Base-by-base conservation (phyloP, 1,140 invertebrate species). In the Eciton burchellii region DNA sequence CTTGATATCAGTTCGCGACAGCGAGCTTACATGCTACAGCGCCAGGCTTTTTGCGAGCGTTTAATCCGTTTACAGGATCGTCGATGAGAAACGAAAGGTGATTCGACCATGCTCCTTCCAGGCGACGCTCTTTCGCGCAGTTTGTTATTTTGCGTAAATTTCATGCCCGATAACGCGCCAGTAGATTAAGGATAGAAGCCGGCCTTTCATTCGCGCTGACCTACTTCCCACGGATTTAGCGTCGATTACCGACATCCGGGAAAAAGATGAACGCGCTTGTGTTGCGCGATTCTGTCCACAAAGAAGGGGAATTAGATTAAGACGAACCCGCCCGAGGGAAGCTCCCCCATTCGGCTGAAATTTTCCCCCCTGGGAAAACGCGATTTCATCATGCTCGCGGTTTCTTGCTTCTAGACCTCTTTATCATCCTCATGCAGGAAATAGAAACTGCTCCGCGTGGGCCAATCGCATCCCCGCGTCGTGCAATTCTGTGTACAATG, bases 181-280 rank as follows among this genome's bases (percentile, higher is more conserved):
- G 63, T 56, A 70, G 49, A 79, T 57, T 68, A 68, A 77, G 35
- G 6, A 6, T 35, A 5, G 2, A 54, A 21, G 11, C 4, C 54
- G 16, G 35, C 47, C 70, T 70, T 79, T 79, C 47, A 79, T 79
- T 77, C 62, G 24, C 43, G n/a, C 6, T 26, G 26, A 76, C 43
- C 72, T 26, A 76, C 3, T 76, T 57, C 8, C 1, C 16, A 29
- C 16, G 47, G 54, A 43, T 77, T 77, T 77, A 68, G 29, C 54
- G 62, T n/a, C 49, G 21, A 77, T 54, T 68, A 16, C 62, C 16
- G 6, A 19, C 12, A 29, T 16, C 9, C 14, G 16, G 14, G 41
- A 77, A 35, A 74, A 41, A 74, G 14, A 35, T 24, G 41, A 66
- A 19, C 62, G 21, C 21, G 8, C 5, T 24, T 43, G 29, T 14